Percentiles rank a stretch among this genome's conserved stretches.
Conservation (phyloP, 2,113 vertebrate species). For the Oryzias curvinotus region DNA sequence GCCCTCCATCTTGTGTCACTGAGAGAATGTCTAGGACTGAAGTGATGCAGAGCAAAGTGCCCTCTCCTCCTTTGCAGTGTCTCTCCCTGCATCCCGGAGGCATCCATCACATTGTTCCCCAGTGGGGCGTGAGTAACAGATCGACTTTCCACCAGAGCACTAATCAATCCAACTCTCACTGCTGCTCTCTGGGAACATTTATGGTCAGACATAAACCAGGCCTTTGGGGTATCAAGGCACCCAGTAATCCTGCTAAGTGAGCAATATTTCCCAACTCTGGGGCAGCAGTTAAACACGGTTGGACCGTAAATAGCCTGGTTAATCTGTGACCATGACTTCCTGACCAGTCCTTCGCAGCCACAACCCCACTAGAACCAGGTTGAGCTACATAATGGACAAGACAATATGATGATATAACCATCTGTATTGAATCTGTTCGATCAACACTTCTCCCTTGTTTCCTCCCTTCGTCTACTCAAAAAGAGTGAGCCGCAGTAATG, state of each 20-base stretch:
- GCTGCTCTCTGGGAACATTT: conserved; percentile 84
- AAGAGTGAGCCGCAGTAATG: conserved; percentile 18
- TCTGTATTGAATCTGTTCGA: conserved; percentile 22
- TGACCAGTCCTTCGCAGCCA: conserved; percentile 54
- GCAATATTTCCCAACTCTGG: conserved; percentile 82
- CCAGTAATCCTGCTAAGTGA: conserved; percentile 84
- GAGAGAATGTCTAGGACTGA: conserved; percentile 64
- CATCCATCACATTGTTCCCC: conserved; percentile 75
- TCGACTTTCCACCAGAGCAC: conserved; percentile 75
- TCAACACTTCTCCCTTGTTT: conserved; percentile 20
- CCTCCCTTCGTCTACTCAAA: conserved; percentile 14
- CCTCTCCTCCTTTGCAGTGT: conserved; percentile 60
- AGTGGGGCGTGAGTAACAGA: conserved; percentile 74
- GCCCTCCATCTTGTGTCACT: conserved; percentile 73
- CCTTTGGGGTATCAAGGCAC: conserved; percentile 83
- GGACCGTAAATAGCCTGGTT: conserved; percentile 79
- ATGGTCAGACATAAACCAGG: conserved; percentile 83
- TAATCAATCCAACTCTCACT: conserved; percentile 81
- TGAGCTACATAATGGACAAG: conserved; percentile 59
- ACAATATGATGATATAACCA: conserved; percentile 51
- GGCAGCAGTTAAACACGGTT: conserved; percentile 74
- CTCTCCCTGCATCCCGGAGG: conserved; percentile 61
- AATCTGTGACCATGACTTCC: conserved; percentile 79
- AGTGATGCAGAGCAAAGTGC: conserved; percentile 62
- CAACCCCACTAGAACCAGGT: conserved; percentile 50